Base-by-base conservation (phyloP, 53 echinoderm and acorn worm genomes). In the Mesocentrotus franciscanus region DNA sequence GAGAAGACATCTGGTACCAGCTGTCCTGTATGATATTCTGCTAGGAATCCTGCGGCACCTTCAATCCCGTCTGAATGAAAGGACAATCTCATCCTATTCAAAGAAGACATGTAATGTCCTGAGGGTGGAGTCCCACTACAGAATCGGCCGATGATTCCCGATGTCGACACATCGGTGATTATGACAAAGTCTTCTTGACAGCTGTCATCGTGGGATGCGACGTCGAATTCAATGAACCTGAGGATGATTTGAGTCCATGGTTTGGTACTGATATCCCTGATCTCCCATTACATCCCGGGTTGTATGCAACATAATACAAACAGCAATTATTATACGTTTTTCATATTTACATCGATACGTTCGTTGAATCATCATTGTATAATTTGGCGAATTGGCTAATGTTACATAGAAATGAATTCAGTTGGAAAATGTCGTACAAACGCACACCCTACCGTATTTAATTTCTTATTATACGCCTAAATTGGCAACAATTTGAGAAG, bases 241-340 rank as follows among this genome's bases (percentile, higher is more conserved):
- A 93, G 76, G 18, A 30, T 93, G 78, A 93, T 75, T 72, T 93
- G 74, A 26, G 93, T 76, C 93, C 93, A 93, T 16, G 93, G 75
- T 27, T 15, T 55, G n/a, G 93, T 93, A 1, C 26, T 57, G n/a
- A 93, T 93, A 59, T 93, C 56, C 93, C 93, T n/a, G n/a, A n/a
- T n/a, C n/a, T 2, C 12, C 42, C 30, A 56, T 16, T 15, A 27
- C 93, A 93, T 1, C 93, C 93, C 1, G 78, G 93, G 5, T 56
- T 58, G 17, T 93, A 78, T 93, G 30, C 24, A 34, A 39, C 10
- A 60, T 58, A 29, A 60, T 60, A 12, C 74, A 74, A 90, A 60
- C 0, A 49, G 1, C 10, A 8, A 42, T 49, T 42, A 17, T 89
- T 35, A 55, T 24, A 49, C 56, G 2, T 49, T 16, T 78, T 30